These are phyloP conservation scores for Gibbula magus DNA, from an alignment of 2,888 invertebrate genomes.

Conservation along the genomic window DNA sequence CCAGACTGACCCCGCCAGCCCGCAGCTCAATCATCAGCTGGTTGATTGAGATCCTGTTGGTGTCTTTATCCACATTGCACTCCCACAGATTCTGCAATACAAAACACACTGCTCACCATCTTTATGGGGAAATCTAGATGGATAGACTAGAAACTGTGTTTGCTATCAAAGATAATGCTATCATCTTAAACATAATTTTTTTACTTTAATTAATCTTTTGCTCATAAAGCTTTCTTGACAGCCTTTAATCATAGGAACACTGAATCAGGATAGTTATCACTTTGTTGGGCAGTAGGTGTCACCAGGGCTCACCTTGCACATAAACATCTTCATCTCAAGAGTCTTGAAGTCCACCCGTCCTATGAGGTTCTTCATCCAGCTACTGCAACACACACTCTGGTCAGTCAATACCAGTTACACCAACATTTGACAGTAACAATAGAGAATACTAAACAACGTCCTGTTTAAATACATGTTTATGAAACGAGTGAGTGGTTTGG, in stretches of 20 bases:
- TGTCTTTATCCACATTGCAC: conserved; percentile 69
- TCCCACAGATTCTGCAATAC: conserved; percentile 71
- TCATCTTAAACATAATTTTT: not conserved
- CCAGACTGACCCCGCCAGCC: conserved; percentile 70
- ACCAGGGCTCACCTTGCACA: conserved; percentile 68
- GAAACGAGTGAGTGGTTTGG: too few relatives aligned
- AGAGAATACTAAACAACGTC: too few relatives aligned
- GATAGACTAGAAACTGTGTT: too few relatives aligned
- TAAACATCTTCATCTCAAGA: conserved; percentile 70
- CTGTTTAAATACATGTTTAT: too few relatives aligned
- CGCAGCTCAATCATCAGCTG: conserved; percentile 70
- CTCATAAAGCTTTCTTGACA: too few relatives aligned
- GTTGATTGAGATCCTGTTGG: conserved; percentile 67
- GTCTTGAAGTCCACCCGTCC: conserved; percentile 65
- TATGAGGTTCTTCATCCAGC: conserved; percentile 70
- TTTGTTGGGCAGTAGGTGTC: not conserved
- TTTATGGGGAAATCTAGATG: too few relatives aligned
- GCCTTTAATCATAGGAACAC: too few relatives aligned
- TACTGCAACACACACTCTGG: conserved; percentile 49
- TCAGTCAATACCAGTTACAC: too few relatives aligned
- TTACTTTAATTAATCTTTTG: not conserved
- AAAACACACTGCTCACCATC: not conserved
- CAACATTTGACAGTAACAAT: too few relatives aligned
- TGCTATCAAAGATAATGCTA: not conserved
- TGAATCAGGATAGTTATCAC: too few relatives aligned